These are phyloP conservation scores for Ganaspis sp. DNA, from an alignment of 1,140 invertebrate species.

Conservation along the genomic window DNA sequence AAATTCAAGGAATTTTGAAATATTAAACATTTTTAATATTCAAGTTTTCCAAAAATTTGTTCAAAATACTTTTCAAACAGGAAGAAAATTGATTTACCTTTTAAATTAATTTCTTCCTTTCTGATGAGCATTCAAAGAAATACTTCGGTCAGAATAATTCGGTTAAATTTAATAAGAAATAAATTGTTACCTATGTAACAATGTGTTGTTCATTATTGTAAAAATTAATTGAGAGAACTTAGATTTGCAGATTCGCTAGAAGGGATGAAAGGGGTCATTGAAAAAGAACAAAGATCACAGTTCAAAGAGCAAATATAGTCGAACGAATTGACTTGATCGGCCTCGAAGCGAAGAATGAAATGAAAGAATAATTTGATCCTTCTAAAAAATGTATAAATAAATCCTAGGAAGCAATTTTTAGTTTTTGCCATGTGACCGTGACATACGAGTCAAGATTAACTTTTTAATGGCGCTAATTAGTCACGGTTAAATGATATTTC, in stretches of 20 bases:
- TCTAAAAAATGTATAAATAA: conserved; percentile 15
- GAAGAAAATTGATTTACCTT: too few species aligned
- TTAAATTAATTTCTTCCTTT: too few species aligned
- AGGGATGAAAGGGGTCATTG: conserved; percentile 4
- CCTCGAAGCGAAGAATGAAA: conserved; percentile 16
- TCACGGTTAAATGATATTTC: conserved; percentile 1
- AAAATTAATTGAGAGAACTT: neutral
- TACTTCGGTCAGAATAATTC: too few species aligned
- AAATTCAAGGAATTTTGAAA: too few species aligned
- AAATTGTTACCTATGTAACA: neutral
- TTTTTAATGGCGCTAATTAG: neutral
- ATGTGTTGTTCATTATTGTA: neutral
- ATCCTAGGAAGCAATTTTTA: conserved; percentile 16
- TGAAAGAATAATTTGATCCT: conserved; percentile 26
- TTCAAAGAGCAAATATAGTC: conserved; percentile 21
- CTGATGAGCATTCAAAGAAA: too few species aligned
- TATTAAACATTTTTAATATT: too few species aligned
- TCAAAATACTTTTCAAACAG: too few species aligned
- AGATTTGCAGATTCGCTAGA: conserved; percentile 4
- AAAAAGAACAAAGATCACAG: conserved; percentile 14
- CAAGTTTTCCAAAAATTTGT: too few species aligned
- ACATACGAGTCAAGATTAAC: conserved; percentile 20
- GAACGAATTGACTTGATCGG: conserved; percentile 25
- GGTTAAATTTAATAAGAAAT: neutral
- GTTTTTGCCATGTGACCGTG: conserved; percentile 10